Evolutionary conservation across 2,888 invertebrate species (phyloP), one percentile per base, ranked within the genome.

Genomic region (Plutella xylostella): DNA sequence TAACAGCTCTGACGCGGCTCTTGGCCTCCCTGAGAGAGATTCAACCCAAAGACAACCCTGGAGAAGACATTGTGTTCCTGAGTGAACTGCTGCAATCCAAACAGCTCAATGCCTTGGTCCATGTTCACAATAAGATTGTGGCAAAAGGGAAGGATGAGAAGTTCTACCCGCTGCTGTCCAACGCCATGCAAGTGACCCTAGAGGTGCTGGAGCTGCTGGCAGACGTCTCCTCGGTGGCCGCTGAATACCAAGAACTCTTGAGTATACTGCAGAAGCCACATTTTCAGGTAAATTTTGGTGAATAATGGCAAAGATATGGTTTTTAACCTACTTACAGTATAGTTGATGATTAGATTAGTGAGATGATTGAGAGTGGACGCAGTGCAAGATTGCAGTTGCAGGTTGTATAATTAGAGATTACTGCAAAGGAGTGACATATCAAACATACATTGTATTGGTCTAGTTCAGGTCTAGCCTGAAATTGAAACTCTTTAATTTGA

Each of bases 91-190:
- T 96, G 41, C 92, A 92, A 68, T 94, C 94, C 5, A 93, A 92
- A 71, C 93, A 95, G 68, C 86, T 96, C 1, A 92, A 95, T 77
- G 95, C 96, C 25, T 84, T 96, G 55, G 94, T 96, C 21, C 93
- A 94, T 78, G 94, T 95, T 48, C 95, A 96, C 71, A 94, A 94
- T 67, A 93, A 93, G 76, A 94, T 94, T 58, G 87, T 92, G 48
- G 91, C 90, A 57, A 92, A 92, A 76, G 91, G 92, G 45, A 90
- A 92, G 61, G 93, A 93, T 84, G 93, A 94, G 60, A 91, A 91
- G 58, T 90, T 93, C 63, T 92, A 91, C 61, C 94, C 95, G 0
- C 85, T 93, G 41, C 83, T 95, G 6, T 94, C 94, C 14, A 93
- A 93, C 68, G 90, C 93, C 4, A 92, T 94, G 88, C 91, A 93